Conservation (phyloP, 2,113 vertebrate species). For the Cavia aperea region DNA sequence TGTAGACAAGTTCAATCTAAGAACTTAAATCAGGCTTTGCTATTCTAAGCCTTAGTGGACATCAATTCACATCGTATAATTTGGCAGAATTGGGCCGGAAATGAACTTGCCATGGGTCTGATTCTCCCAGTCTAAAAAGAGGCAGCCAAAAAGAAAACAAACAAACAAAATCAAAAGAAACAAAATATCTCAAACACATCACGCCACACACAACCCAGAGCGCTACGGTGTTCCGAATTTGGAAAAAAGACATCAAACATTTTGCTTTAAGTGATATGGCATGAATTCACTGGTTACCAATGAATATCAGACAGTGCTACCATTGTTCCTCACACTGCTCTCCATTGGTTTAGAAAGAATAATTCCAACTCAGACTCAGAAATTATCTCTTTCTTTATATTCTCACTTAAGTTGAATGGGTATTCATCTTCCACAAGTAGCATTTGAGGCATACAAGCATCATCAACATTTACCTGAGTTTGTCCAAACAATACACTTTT, state of each 20-base stretch:
- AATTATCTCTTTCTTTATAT: neutral
- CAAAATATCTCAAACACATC: neutral
- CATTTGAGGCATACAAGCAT: neutral
- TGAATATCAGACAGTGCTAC: neutral
- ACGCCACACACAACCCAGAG: neutral
- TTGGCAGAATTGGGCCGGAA: slow-evolving; percentile 81
- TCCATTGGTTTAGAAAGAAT: neutral
- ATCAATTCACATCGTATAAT: slow-evolving; percentile 83
- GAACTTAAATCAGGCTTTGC: slow-evolving; percentile 81
- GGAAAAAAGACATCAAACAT: neutral
- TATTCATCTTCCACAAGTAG: neutral
- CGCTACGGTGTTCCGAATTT: slow-evolving; percentile 48
- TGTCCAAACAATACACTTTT: neutral
- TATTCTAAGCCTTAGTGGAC: slow-evolving; percentile 74
- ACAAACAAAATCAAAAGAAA: too few species aligned
- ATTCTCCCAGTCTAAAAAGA: slow-evolving; percentile 69
- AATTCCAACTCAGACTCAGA: neutral
- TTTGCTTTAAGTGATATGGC: slow-evolving; percentile 2
- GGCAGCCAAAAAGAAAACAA: slow-evolving; percentile 37
- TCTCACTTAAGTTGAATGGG: neutral
- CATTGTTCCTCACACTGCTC: neutral
- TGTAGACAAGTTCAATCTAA: slow-evolving; percentile 79
- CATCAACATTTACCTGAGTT: neutral
- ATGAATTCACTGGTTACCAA: neutral
- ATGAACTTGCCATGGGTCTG: slow-evolving; percentile 78